These are phyloP conservation scores for Malacoctenus gilli DNA, from an alignment of 2,797 vertebrate species.

Conservation along the genomic window DNA sequence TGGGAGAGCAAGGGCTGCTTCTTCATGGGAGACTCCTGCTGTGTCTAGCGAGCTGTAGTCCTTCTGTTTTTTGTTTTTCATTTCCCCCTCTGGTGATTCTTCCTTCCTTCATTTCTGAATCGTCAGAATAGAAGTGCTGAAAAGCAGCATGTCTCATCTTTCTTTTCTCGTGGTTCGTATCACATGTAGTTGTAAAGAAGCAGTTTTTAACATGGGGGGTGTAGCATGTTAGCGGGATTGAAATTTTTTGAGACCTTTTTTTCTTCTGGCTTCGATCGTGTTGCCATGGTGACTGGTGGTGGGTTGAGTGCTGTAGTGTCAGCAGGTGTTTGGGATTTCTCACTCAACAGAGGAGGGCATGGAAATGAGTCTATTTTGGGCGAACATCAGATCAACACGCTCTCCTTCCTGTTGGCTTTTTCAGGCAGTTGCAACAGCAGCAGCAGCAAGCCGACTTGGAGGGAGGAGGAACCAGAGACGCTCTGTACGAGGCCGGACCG, in stretches of 20 bases:
- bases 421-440: conserved; percentile 89
- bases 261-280: conserved; percentile 35
- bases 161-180: background rate
- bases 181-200: conserved; percentile 11
- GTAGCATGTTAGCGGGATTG: conserved; percentile 42
- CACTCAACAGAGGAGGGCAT: conserved; percentile 25
- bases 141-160: conserved; percentile 51
- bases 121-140: conserved; percentile 2
- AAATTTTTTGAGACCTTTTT: conserved; percentile 25
- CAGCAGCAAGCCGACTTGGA: conserved; percentile 90
- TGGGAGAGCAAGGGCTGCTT: conserved; percentile 55
- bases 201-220: conserved; percentile 27
- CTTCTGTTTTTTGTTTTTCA: conserved; percentile 7
- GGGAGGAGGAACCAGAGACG: conserved; percentile 85
- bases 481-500: conserved; percentile 77
- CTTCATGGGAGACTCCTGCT: conserved; percentile 58
- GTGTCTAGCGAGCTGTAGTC: conserved; percentile 39
- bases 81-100: conserved; percentile 39
- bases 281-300: conserved; percentile 74
- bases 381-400: background rate
- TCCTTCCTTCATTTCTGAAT: conserved; percentile 22
- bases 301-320: conserved; percentile 56
- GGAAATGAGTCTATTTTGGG: conserved; percentile 29
- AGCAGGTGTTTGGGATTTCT: conserved; percentile 61
- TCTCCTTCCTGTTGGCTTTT: conserved; percentile 25